A percentile compares a stretch with the other conserved stretches of the same genome.
Conservation (phyloP, 2,113 vertebrate genomes). For the Salvator merianae region DNA sequence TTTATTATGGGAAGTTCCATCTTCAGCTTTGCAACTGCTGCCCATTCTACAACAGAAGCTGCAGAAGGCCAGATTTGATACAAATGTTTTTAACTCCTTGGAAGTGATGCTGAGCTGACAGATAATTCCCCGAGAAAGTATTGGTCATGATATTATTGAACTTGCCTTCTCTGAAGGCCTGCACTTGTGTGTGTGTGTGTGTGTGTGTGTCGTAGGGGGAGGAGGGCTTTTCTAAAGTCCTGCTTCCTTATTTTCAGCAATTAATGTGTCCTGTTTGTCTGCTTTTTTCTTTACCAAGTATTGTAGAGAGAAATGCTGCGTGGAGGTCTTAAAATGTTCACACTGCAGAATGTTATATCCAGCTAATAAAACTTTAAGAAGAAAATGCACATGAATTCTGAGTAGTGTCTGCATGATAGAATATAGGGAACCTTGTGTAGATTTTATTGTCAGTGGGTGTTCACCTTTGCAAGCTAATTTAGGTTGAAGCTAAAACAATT, state of each 20-base stretch:
- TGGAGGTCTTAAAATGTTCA: background rate
- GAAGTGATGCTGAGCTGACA: background rate
- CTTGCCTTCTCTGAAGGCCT: background rate
- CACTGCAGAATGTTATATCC: background rate
- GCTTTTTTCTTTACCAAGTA: background rate
- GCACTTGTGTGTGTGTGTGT: background rate
- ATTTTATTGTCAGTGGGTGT: background rate
- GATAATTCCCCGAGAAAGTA: background rate
- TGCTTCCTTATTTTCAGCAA: background rate
- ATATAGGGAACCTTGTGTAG: background rate
- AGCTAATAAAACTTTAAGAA: conserved; percentile 30
- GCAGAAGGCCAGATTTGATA: background rate
- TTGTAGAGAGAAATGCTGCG: background rate
- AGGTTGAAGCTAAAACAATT: background rate
- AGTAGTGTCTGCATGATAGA: background rate
- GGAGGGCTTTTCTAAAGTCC: background rate
- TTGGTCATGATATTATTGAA: background rate
- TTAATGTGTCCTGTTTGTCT: background rate
- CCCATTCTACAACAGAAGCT: background rate
- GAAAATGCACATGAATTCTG: background rate
- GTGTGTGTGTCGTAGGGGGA: too few relatives aligned
- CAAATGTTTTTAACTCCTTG: background rate
- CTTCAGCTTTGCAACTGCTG: background rate
- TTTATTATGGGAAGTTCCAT: background rate
- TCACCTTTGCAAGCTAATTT: background rate